These are phyloP conservation scores for Rhinolophus sinicus DNA, from an alignment of 2,113 vertebrate species.

Conservation along the genomic window DNA sequence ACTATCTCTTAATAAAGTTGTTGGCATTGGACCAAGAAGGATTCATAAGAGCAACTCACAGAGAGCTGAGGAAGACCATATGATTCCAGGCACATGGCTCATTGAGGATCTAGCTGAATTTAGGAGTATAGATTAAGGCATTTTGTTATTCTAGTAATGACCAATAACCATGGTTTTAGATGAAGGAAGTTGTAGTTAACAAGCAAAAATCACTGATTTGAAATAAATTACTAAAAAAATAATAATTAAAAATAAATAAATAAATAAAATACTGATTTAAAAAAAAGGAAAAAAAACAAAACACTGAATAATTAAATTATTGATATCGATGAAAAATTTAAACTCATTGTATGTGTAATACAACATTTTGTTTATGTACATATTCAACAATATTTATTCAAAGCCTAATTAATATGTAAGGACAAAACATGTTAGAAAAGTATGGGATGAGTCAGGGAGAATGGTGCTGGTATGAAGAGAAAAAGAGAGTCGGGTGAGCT, in stretches of 20 bases:
- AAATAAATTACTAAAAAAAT: too few relatives aligned
- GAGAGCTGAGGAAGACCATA: background rate
- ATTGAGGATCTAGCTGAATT: background rate
- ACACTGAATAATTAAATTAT: background rate
- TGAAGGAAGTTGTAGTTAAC: background rate
- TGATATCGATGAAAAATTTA: background rate
- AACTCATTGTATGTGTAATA: background rate
- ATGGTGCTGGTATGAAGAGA: background rate
- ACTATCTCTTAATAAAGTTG: background rate
- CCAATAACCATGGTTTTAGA: background rate
- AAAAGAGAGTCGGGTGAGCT: background rate
- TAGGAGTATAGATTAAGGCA: background rate
- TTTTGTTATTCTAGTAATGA: background rate
- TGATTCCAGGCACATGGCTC: background rate
- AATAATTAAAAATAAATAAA: too few relatives aligned
- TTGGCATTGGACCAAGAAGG: background rate
- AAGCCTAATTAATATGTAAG: background rate
- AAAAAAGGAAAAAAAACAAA: background rate
- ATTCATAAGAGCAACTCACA: background rate
- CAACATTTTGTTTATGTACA: background rate
- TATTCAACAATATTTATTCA: background rate
- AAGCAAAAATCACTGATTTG: background rate
- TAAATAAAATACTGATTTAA: background rate
- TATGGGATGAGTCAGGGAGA: background rate
- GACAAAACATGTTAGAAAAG: background rate